A percentile compares a stretch with the other conserved stretches of the same genome.
Evolutionary conservation across 2,113 vertebrate genomes (phyloP).

Genomic region (Lamprotornis superbus): DNA sequence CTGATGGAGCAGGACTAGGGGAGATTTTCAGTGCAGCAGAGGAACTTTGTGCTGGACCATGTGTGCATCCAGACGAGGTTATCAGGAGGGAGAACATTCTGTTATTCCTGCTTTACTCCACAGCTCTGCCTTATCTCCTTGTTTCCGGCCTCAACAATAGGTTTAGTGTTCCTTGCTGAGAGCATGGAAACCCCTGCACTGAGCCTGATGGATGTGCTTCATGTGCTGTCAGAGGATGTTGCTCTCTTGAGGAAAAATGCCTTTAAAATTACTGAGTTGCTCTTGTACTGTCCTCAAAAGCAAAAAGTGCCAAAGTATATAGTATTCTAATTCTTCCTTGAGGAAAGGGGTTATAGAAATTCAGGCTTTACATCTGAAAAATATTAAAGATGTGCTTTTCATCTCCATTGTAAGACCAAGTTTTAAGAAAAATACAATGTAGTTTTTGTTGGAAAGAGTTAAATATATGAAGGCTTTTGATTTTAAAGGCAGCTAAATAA

Average conservation of each 20-base stretch:
- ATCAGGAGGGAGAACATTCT: not conserved
- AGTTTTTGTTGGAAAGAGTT: not conserved
- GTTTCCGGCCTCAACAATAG: not conserved
- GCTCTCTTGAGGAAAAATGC: not conserved
- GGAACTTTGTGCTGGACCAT: not conserved
- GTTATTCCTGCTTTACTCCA: not conserved
- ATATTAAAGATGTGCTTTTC: not conserved
- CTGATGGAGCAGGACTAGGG: not conserved
- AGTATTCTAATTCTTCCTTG: not conserved
- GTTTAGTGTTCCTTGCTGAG: not conserved
- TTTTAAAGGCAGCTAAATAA: not conserved
- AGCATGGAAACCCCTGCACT: not conserved
- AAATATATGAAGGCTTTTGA: not conserved
- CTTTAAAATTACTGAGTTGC: not conserved
- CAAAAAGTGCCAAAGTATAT: not conserved
- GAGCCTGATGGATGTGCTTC: not conserved
- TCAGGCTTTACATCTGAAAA: not conserved
- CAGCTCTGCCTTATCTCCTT: not conserved
- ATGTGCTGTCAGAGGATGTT: not conserved
- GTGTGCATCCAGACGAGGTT: not conserved
- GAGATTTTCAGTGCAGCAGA: not conserved
- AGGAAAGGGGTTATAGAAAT: not conserved
- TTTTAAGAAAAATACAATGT: not conserved
- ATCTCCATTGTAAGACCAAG: not conserved
- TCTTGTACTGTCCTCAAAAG: not conserved